A percentile compares a stretch with the other conserved stretches of the same genome.
phyloP scores from a whole-genome alignment of 2,113 vertebrate genomes.

The Illadopsis cleaveri region DNA sequence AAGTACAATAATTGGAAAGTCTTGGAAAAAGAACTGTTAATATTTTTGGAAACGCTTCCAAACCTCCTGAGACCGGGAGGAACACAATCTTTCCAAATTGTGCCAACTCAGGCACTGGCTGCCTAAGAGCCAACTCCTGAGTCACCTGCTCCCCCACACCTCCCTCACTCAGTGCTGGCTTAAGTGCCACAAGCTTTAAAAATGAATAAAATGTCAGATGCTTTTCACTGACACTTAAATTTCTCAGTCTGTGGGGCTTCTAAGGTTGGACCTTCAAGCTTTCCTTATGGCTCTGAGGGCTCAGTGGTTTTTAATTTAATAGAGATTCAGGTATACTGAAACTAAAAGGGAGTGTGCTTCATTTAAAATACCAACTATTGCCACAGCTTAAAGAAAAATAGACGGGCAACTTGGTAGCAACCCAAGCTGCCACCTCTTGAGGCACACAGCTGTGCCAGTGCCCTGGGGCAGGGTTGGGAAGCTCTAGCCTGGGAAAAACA shows the following conservation, averaged over 20 bases:
- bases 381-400: not conserved
- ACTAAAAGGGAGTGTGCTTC: not conserved
- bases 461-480: constrained; percentile 5
- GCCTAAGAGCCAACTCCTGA: not conserved
- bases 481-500: constrained; percentile 32
- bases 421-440: not conserved
- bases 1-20: not conserved
- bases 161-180: not conserved
- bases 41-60: not conserved
- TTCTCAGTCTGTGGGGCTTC: not conserved
- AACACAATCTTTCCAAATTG: not conserved
- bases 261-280: not conserved
- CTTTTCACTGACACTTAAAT: not conserved
- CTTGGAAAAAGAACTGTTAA: not conserved
- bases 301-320: not conserved
- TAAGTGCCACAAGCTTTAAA: not conserved
- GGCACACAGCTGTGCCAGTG: not conserved
- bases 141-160: not conserved
- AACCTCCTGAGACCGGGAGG: not conserved
- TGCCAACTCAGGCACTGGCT: not conserved
- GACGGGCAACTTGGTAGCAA: not conserved
- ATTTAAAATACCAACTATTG: not conserved
- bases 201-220: not conserved
- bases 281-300: not conserved
- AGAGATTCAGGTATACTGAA: not conserved